Conservation (phyloP, 1,140 invertebrate genomes). For the Heliconius hewitsoni region DNA sequence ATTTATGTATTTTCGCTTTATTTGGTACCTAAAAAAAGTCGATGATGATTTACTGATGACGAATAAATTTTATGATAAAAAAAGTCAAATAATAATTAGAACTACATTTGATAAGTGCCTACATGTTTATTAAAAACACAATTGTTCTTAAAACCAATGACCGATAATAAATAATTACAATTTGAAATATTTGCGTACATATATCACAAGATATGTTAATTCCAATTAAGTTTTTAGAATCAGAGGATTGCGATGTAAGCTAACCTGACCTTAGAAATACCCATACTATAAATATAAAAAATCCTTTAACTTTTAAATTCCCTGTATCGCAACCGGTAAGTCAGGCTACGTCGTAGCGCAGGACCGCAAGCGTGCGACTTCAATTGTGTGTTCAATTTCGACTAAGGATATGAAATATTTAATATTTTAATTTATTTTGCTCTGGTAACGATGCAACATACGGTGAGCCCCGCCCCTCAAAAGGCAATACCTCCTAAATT, state of each 20-base stretch:
- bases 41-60: neutral
- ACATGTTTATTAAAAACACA: neutral
- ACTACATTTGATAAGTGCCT: neutral
- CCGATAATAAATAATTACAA: neutral
- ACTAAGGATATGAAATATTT: too few relatives aligned
- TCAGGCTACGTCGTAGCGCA: too few relatives aligned
- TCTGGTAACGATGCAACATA: too few relatives aligned
- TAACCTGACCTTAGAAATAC: too few relatives aligned
- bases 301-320: neutral
- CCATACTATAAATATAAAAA: too few relatives aligned
- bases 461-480: too few relatives aligned
- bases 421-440: too few relatives aligned
- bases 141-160: neutral
- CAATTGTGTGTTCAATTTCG: too few relatives aligned
- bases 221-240: neutral
- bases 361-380: too few relatives aligned
- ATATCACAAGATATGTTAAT: neutral
- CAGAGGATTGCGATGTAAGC: too few relatives aligned
- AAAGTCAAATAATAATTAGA: neutral
- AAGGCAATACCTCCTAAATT: too few relatives aligned
- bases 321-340: neutral
- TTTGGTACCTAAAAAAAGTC: neutral
- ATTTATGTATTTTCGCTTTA: too few relatives aligned
- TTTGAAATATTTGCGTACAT: neutral
- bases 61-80: neutral